These are phyloP conservation scores for Drosophila virilis DNA, from an alignment of 1,140 invertebrate species.

Conservation along the genomic window DNA sequence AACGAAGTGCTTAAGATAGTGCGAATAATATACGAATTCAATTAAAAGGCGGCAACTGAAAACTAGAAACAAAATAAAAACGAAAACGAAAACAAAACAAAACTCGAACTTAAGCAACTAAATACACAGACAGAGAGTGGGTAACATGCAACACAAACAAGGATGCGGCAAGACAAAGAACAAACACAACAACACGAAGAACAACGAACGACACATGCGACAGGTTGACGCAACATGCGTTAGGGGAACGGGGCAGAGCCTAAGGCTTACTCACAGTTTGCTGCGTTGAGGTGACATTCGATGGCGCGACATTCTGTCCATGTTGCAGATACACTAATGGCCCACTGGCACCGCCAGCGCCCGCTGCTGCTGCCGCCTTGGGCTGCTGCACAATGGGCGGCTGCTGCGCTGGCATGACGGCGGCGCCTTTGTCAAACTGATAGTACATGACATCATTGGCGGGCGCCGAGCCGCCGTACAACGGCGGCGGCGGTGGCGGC, in stretches of 20 bases:
- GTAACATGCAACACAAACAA: conserved; percentile 48
- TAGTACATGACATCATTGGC: conserved; percentile 83
- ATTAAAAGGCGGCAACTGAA: conserved; percentile 59
- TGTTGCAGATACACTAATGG: conserved; percentile 83
- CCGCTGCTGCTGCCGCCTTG: conserved; percentile 50
- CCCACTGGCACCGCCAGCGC: conserved; percentile 39
- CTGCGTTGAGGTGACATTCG: conserved; percentile 70
- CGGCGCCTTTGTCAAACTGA: conserved; percentile 81
- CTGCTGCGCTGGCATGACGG: conserved; percentile 37
- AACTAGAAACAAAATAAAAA: conserved; percentile 6
- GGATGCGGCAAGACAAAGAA: conserved; percentile 40
- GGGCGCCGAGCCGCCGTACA: conserved; percentile 76
- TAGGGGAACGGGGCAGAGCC: conserved; percentile 3
- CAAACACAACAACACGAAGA: conserved; percentile 28
- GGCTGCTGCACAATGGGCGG: conserved; percentile 78
- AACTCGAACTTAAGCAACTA: conserved; percentile 22
- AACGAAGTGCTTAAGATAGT: conserved; percentile 67
- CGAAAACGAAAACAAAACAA: neutral
- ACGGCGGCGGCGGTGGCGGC: conserved; percentile 62
- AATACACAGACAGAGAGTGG: conserved; percentile 17
- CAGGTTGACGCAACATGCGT: conserved; percentile 16
- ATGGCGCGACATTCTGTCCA: conserved; percentile 68
- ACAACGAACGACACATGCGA: conserved; percentile 54
- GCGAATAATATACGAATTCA: conserved; percentile 74
- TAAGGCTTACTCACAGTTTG: conserved; percentile 82